Base-by-base conservation (phyloP, 2,113 vertebrate genomes). In the Triplophysa tibetana region DNA sequence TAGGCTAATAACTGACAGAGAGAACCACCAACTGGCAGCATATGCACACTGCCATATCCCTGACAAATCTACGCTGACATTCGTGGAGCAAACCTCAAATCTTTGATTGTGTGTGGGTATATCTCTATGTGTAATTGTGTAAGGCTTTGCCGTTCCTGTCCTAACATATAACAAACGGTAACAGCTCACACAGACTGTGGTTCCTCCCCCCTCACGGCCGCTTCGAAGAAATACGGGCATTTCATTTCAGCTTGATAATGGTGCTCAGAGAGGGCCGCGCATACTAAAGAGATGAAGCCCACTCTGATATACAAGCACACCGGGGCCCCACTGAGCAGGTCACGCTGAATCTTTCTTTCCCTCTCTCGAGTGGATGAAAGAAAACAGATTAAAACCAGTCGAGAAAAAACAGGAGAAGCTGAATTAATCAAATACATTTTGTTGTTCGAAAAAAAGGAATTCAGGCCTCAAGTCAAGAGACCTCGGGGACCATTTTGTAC, bases 201-300 rank as follows among this genome's bases (percentile, higher is more conserved):
- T 58, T n/a, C 33, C n/a, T n/a, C 8, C n/a, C 54, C 54, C 54
- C 54, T 58, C 54, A 9, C 19, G 19, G 54, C 75, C 45, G 58
- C 84, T 75, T 68, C 56, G 29, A 62, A 83, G 70, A 82, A 79
- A 81, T 77, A 64, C 79, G 76, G 79, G 72, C 79, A 73, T 83
- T 85, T 83, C 84, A 82, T 81, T 83, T 76, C 79, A 84, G 79
- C 63, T 61, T 54, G 79, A 82, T 83, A 86, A 83, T 83, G 73
- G 79, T 77, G 82, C 76, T 84, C 73, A 84, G 87, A 85, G 73
- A 85, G 80, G 77, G 72, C 89, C 60, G 64, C 68, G 82, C 79
- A 86, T 86, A 86, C 80, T 82, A 86, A 83, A 75, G 61, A 85
- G 77, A 72, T 70, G 61, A 16, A 50, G 69, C 58, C 75, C 75